Evolutionary conservation across 2,888 invertebrate genomes (phyloP), one percentile per base, ranked within the genome.

Genomic region (Agrotis clavis): DNA sequence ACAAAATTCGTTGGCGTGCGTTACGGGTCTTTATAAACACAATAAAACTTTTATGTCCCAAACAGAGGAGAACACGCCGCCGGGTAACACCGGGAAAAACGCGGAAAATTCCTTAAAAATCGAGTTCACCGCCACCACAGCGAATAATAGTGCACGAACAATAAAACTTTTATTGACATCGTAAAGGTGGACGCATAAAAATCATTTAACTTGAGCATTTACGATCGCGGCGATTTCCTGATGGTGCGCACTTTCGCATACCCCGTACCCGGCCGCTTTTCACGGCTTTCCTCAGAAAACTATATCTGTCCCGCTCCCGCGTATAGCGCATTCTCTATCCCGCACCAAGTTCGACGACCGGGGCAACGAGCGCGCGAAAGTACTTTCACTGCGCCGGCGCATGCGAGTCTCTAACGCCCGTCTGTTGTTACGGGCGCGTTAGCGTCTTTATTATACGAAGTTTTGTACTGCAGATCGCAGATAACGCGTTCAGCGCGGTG

Each of bases 281-380:
- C 94, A 89, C 92, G 93, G 90, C 92, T 92, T 92, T 93, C 93
- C 94, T 92, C 92, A 92, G 92, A 92, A 90, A 94, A 90, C 80
- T 91, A 90, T 87, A 87, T 73, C 86, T 78, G 83, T 94, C 95
- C 85, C 90, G 86, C 85, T 94, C 91, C 78, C 66, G 35, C 77
- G 81, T 86, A 86, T 83, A 71, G 86, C 81, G 75, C 81, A 79
- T 86, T 91, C 92, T 89, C 90, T 77, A 84, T 91, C 90, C 74
- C 87, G 56, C 88, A 80, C 90, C 89, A 91, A 92, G 94, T 92
- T 95, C 94, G 93, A 90, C 94, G 96, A 95, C 95, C 96, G 94
- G 94, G 94, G 93, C 95, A 92, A 92, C 91, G 94, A 92, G 94
- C 95, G 93, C 95, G 95, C 94, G 96, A 96, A 96, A 96, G 95